Evolutionary conservation across 2,888 invertebrate species (phyloP), one percentile per base, ranked within the genome.

Genomic region (Tachina fera): DNA sequence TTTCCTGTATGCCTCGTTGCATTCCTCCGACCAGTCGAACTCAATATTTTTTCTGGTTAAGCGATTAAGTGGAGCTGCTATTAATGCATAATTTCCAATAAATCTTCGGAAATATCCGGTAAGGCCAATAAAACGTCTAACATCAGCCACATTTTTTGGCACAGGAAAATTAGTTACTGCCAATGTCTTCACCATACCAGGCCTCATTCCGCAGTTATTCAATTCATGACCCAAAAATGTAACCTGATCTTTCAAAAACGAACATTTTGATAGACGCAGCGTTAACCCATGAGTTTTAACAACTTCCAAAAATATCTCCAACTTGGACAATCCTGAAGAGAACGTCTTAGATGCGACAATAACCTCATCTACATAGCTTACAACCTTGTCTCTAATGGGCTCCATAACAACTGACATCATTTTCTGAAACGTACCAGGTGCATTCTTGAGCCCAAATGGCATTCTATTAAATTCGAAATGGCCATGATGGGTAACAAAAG

Each of bases 361-460:
- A 1, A 78, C 41, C 16, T 61, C 70, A 31, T 79, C 79, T 1
- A 79, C 61, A 16, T 70, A 70, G 56, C 78, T 86, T 0, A 83
- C 56, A 3, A 87, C 71, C 2, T 86, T 79, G 0, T 56, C 68
- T 3, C 58, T 82, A 2, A 87, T 10, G 45, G 68, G 83, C 9
- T 70, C 67, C 10, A 83, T 8, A 9, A 87, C 3, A 1, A 63
- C 11, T 13, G 65, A 19, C 83, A 87, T 80, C 79, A 90, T 88
- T 45, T 90, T 84, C 70, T 92, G 91, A 76, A 92, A 93, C 0
- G 90, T 89, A 0, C 90, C 87, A 6, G 92, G 91, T 0, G 93
- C 91, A 80, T 85, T 85, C n/a, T 74, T 72, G 4, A 85, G 49
- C 56, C 82, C 79, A 49, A 76, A 82, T 31, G 71, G 77, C 77